Evolutionary conservation across 2,888 invertebrate species (phyloP).

Genomic region (Caenorhabditis sp.): DNA sequence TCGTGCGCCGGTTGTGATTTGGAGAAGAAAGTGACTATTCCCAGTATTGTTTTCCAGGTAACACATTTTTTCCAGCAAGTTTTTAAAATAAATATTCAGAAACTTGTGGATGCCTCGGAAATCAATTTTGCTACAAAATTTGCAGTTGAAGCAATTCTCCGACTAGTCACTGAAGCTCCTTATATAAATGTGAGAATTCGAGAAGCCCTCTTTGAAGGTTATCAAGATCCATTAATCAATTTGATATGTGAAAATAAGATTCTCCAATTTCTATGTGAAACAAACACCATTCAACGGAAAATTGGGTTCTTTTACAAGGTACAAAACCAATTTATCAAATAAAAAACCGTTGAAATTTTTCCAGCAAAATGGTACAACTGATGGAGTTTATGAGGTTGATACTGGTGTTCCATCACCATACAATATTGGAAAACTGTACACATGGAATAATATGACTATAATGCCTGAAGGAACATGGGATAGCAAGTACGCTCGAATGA

Average conservation of each 20-base stretch:
- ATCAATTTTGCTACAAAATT: constrained; percentile 16
- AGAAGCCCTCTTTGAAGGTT: constrained; percentile 67
- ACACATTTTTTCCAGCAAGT: background rate
- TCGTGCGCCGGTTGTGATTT: constrained; percentile 60
- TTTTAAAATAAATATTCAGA: constrained; percentile 32
- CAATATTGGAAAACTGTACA: constrained; percentile 58
- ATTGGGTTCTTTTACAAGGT: constrained; percentile 68
- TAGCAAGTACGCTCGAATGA: constrained; percentile 56
- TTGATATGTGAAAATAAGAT: constrained; percentile 48
- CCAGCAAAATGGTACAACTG: constrained; percentile 65
- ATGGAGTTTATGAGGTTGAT: constrained; percentile 63
- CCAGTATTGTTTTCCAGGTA: constrained; percentile 67
- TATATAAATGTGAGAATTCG: constrained; percentile 42
- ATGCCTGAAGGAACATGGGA: constrained; percentile 59
- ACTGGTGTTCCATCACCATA: constrained; percentile 54
- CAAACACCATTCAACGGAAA: constrained; percentile 51
- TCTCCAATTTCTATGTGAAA: constrained; percentile 52
- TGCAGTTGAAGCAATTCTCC: constrained; percentile 47
- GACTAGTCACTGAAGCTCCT: constrained; percentile 27
- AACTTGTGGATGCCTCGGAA: constrained; percentile 55
- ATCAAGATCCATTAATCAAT: constrained; percentile 59
- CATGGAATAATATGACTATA: constrained; percentile 61
- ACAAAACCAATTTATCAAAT: background rate
- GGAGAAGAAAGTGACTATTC: constrained; percentile 55
- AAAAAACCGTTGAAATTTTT: too few species aligned